These are phyloP conservation scores for Otolemur crassicaudatus DNA, from an alignment of 2,797 vertebrate species.

Conservation along the genomic window DNA sequence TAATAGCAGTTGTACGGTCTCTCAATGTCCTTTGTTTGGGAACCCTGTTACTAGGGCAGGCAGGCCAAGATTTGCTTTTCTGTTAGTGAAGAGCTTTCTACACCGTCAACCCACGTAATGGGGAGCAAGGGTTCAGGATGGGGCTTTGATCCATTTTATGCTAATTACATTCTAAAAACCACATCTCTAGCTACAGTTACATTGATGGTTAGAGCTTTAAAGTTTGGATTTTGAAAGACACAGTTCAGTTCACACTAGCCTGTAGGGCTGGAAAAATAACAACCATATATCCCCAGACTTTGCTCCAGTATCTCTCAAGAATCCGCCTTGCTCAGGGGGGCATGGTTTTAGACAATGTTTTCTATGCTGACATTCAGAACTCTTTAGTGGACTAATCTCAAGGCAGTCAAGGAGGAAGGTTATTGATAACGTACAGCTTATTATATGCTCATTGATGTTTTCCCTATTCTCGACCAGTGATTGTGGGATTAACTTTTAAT, in stretches of 20 bases:
- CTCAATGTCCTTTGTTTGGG: background rate
- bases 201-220: background rate
- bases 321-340: background rate
- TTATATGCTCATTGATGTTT: background rate
- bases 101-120: background rate
- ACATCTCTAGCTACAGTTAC: background rate
- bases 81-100: background rate
- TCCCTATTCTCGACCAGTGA: background rate
- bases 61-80: background rate
- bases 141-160: background rate
- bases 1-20: background rate
- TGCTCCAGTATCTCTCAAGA: background rate
- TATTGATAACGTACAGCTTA: background rate
- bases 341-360: background rate
- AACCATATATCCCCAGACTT: background rate
- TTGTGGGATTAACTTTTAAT: background rate
- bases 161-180: background rate
- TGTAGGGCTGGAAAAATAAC: background rate
- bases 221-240: background rate
- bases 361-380: background rate
- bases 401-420: background rate
- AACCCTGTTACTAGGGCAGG: background rate
- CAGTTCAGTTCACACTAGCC: rapidly evolving
- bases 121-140: background rate
- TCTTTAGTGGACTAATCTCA: background rate